Conservation (phyloP, 2,113 vertebrate species). For the Corythoichthys haematopterus region DNA sequence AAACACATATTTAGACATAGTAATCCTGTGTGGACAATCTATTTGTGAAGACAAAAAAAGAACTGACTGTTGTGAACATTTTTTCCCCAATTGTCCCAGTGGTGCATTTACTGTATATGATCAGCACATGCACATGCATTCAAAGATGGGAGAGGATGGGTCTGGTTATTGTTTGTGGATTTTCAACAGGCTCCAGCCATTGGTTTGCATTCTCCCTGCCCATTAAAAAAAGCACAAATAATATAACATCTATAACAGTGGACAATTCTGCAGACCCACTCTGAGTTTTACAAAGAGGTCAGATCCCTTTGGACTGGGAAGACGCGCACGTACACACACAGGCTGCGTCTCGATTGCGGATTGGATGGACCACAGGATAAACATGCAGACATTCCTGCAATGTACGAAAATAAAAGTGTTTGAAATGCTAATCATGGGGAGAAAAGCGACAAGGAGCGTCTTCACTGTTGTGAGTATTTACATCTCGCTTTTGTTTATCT, state of each 20-base stretch:
- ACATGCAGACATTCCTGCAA: slow-evolving; percentile 57
- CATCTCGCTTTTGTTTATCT: slow-evolving; percentile 61
- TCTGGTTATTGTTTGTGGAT: slow-evolving; percentile 51
- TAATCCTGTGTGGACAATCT: slow-evolving; percentile 42
- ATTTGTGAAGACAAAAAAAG: slow-evolving; percentile 45
- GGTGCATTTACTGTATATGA: slow-evolving; percentile 39
- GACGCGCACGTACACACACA: slow-evolving; percentile 7
- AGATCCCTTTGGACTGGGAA: slow-evolving; percentile 40
- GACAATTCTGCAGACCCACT: slow-evolving; percentile 23
- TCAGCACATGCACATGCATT: slow-evolving; percentile 51
- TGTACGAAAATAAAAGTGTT: slow-evolving; percentile 65
- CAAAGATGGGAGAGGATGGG: slow-evolving; percentile 56
- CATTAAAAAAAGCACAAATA: slow-evolving; percentile 37
- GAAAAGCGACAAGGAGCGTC: slow-evolving; percentile 45
- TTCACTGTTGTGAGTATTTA: slow-evolving; percentile 64
- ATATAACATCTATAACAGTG: slow-evolving; percentile 38
- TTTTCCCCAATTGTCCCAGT: slow-evolving; percentile 16
- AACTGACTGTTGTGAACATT: slow-evolving; percentile 20
- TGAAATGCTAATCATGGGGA: slow-evolving; percentile 70
- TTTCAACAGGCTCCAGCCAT: slow-evolving; percentile 40
- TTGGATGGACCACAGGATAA: slow-evolving; percentile 60
- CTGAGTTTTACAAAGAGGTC: slow-evolving; percentile 48
- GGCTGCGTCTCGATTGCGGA: slow-evolving; percentile 43
- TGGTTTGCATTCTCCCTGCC: slow-evolving; percentile 24
- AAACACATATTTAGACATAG: slow-evolving; percentile 31